Conservation (phyloP, 2,113 vertebrate genomes). For the Odocoileus virginianus region DNA sequence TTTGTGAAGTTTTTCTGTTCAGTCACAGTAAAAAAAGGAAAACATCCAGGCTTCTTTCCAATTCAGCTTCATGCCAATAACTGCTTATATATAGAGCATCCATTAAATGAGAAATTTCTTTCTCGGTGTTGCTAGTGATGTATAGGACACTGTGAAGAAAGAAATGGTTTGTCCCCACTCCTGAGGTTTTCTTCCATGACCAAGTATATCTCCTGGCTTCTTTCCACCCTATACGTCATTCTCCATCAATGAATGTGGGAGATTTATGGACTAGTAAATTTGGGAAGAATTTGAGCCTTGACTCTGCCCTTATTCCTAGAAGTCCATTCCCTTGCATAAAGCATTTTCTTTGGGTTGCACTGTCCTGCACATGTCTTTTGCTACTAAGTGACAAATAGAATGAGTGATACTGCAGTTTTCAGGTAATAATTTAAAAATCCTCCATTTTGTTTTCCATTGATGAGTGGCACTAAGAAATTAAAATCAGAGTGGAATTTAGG, state of each 20-base stretch:
- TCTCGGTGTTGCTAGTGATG: not conserved
- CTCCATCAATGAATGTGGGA: not conserved
- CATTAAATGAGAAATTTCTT: not conserved
- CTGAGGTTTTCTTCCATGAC: not conserved
- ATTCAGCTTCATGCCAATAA: conserved; percentile 23
- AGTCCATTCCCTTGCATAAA: not conserved
- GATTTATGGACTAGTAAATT: not conserved
- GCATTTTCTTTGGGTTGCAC: not conserved
- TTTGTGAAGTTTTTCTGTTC: conserved; percentile 29
- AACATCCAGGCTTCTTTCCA: not conserved
- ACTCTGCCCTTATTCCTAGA: not conserved
- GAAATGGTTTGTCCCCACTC: not conserved
- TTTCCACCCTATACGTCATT: not conserved
- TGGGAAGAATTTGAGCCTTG: not conserved
- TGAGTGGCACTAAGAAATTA: not conserved
- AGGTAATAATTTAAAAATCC: not conserved
- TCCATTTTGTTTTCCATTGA: not conserved
- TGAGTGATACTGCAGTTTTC: not conserved
- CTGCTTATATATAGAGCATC: not conserved
- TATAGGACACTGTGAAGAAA: not conserved
- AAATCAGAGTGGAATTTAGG: not conserved
- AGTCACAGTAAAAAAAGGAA: not conserved
- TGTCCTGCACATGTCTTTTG: not conserved
- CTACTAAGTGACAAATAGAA: not conserved
- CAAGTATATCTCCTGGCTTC: not conserved